phyloP scores from a whole-genome alignment of 1,140 invertebrate species.

The Drosophila mauritiana region DNA sequence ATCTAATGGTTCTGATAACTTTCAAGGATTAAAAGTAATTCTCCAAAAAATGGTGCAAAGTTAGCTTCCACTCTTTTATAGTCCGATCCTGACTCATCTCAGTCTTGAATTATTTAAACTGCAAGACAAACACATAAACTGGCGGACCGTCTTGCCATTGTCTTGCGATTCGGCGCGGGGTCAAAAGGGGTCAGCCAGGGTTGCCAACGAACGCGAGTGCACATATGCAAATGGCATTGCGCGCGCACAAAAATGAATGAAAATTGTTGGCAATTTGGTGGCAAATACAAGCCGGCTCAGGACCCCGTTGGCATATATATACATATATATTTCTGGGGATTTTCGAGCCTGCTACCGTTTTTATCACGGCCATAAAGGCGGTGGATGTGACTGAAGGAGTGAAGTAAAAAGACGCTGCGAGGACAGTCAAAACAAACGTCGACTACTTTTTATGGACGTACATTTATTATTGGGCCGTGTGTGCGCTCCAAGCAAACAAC shows the following conservation, averaged over 20 bases:
- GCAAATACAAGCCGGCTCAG: constrained; percentile 57
- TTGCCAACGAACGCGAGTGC: constrained; percentile 35
- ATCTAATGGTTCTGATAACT: no score
- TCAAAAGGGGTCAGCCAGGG: constrained; percentile 32
- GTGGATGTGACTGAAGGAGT: constrained; percentile 4
- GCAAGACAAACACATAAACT: constrained; percentile 60
- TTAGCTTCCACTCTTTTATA: not conserved
- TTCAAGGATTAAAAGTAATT: no score
- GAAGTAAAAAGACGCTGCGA: constrained; percentile 30
- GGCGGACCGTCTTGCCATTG: constrained; percentile 49
- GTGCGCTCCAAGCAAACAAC: no score
- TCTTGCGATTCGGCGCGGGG: constrained; percentile 21
- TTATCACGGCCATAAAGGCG: constrained; percentile 76
- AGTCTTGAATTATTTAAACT: constrained; percentile 63
- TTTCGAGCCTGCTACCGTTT: constrained; percentile 64
- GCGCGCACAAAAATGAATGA: constrained; percentile 75
- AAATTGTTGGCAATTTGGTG: constrained; percentile 83
- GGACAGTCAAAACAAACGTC: constrained; percentile 75
- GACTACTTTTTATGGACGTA: constrained; percentile 80
- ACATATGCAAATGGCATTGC: constrained; percentile 69
- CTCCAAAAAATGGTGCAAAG: no score
- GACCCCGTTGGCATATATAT: constrained; percentile 3
- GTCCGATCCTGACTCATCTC: not conserved
- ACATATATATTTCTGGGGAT: constrained; percentile 6
- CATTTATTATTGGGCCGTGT: constrained; percentile 68